A percentile compares a stretch with the other conserved stretches of the same genome.
Conservation (phyloP, 2,888 invertebrate genomes). For the Cyaniris semiargus region DNA sequence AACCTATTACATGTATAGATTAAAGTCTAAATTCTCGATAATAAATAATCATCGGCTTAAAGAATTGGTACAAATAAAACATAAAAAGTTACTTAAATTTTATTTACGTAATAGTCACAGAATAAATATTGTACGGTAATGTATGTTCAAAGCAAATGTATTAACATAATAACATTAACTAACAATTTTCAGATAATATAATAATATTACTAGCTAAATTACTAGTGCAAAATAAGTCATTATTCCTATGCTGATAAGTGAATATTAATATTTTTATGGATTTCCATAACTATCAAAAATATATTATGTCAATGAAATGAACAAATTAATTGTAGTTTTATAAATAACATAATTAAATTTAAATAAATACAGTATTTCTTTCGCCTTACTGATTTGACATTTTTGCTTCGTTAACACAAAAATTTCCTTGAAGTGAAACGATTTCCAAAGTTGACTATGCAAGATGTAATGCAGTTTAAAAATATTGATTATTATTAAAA, state of each 20-base stretch:
- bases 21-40: too few relatives aligned
- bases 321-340: not conserved
- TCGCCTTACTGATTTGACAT: not conserved
- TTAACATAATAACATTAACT: slow-evolving; percentile 43
- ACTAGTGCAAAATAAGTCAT: slow-evolving; percentile 58
- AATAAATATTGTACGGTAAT: slow-evolving; percentile 57
- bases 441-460: not conserved
- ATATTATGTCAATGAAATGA: not conserved
- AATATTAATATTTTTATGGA: slow-evolving; percentile 31
- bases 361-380: not conserved
- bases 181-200: slow-evolving; percentile 50
- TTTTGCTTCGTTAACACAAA: not conserved
- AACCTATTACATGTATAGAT: too few relatives aligned
- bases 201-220: slow-evolving; percentile 51
- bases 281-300: slow-evolving; percentile 25
- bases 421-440: not conserved
- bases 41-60: not conserved
- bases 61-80: slow-evolving; percentile 41
- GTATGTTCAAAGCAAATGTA: slow-evolving; percentile 65
- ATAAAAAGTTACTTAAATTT: slow-evolving; percentile 60
- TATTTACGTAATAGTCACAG: slow-evolving; percentile 65
- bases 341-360: not conserved
- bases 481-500: not conserved
- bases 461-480: not conserved
- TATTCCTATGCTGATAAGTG: slow-evolving; percentile 64